A percentile compares a stretch with the other conserved stretches of the same genome.
These are phyloP conservation scores for Lepus europaeus DNA, from an alignment of 2,113 vertebrate genomes.

Conservation along the genomic window DNA sequence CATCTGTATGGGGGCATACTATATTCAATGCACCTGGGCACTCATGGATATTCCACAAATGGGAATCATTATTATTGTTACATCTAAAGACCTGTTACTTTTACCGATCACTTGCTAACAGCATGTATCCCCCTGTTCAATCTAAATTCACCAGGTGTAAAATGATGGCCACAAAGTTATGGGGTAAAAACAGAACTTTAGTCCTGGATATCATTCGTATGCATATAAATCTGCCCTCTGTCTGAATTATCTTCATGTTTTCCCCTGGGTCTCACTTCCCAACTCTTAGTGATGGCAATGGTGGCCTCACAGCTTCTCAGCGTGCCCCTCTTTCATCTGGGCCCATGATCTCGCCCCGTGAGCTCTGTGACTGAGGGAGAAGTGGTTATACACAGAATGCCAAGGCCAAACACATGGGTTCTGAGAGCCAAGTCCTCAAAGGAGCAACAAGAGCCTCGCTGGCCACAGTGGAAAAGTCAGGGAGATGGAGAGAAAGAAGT, in stretches of 20 bases:
- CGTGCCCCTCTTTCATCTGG: background rate
- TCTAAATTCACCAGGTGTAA: background rate
- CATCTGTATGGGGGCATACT: background rate
- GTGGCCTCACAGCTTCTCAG: background rate
- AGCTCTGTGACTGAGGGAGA: background rate
- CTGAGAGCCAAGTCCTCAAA: fast-evolving
- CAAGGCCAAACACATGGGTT: background rate
- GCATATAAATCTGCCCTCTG: background rate
- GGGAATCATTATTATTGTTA: background rate
- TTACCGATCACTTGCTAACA: background rate
- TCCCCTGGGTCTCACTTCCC: background rate
- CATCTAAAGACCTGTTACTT: background rate
- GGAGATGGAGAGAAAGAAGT: background rate
- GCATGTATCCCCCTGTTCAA: background rate
- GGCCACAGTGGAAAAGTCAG: background rate
- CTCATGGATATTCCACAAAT: background rate
- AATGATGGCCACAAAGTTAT: background rate
- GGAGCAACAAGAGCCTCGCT: background rate
- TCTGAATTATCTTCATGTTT: background rate
- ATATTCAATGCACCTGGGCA: background rate
- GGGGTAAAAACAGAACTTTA: background rate
- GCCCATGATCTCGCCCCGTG: background rate
- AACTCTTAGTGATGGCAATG: background rate
- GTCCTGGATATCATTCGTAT: background rate
- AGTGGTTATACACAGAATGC: background rate